Evolutionary conservation across 2,888 invertebrate species (phyloP).

Genomic region (Reticulitermes lucifugus): DNA sequence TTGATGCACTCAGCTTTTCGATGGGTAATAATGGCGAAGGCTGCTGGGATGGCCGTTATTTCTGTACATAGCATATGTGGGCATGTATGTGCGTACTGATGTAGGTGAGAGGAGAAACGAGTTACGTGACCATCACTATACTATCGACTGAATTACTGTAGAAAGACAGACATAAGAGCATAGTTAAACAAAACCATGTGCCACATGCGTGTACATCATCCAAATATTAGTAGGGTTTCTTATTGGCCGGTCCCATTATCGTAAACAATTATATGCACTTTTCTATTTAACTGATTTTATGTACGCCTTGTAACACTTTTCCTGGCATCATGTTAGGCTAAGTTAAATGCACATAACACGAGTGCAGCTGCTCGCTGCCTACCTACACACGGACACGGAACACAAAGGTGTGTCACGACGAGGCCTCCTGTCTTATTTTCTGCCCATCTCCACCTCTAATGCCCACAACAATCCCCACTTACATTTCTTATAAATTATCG

Average conservation of each 20-base stretch:
- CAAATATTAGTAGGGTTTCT: too few species aligned
- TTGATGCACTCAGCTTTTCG: not conserved
- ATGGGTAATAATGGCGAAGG: not conserved
- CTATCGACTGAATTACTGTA: too few species aligned
- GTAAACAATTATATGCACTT: too few species aligned
- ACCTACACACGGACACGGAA: not conserved
- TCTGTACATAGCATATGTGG: not conserved
- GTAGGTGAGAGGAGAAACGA: not conserved
- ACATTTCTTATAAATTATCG: not conserved
- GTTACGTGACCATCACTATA: not conserved
- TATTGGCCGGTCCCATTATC: too few species aligned
- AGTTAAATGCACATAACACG: not conserved
- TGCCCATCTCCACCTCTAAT: not conserved
- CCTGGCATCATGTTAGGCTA: not conserved
- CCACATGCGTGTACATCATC: too few species aligned
- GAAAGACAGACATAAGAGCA: too few species aligned
- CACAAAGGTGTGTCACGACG: not conserved
- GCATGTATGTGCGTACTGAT: not conserved
- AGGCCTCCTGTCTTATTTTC: not conserved
- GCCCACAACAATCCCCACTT: not conserved
- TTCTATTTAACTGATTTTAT: too few species aligned
- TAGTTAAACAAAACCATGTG: too few species aligned
- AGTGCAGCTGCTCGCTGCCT: not conserved
- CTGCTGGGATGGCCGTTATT: not conserved
- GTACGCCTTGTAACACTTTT: not conserved